Evolutionary conservation across 2,797 vertebrate genomes (phyloP).

Genomic region (Chelon labrosus): DNA sequence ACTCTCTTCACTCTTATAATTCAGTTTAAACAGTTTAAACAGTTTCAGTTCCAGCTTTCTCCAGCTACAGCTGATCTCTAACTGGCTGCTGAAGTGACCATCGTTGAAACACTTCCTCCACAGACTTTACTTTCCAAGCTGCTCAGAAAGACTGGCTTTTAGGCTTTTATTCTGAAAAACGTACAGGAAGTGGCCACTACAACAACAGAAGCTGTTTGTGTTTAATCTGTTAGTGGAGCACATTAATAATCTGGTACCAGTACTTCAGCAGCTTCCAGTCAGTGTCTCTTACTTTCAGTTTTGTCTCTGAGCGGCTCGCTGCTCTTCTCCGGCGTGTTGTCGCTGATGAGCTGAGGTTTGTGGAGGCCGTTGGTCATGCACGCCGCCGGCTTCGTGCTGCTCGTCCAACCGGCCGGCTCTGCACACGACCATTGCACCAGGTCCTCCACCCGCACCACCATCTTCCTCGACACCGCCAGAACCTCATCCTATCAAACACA

Average conservation of each 20-base stretch:
- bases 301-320: slow-evolving; percentile 48
- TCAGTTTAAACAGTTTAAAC: too few species aligned
- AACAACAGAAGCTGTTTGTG: too few species aligned
- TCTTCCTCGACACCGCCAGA: slow-evolving; percentile 85
- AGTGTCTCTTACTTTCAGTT: slow-evolving; percentile 53
- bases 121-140: too few species aligned
- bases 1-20: too few species aligned
- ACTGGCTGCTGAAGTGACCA: too few species aligned
- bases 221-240: neutral
- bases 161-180: too few species aligned
- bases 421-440: slow-evolving; percentile 83
- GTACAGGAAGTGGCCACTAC: too few species aligned
- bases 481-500: slow-evolving; percentile 83
- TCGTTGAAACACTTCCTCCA: too few species aligned
- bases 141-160: too few species aligned
- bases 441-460: slow-evolving; percentile 86
- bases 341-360: slow-evolving; percentile 16
- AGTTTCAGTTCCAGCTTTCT: too few species aligned
- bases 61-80: too few species aligned
- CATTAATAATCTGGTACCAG: too few species aligned
- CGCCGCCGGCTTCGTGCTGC: slow-evolving; percentile 2
- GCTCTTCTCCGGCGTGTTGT: neutral
- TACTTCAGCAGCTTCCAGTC: neutral
- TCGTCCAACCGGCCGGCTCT: slow-evolving; percentile 72
- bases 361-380: slow-evolving; percentile 36